Evolutionary conservation across 2,113 vertebrate species (phyloP).

Genomic region (Tachycineta bicolor): DNA sequence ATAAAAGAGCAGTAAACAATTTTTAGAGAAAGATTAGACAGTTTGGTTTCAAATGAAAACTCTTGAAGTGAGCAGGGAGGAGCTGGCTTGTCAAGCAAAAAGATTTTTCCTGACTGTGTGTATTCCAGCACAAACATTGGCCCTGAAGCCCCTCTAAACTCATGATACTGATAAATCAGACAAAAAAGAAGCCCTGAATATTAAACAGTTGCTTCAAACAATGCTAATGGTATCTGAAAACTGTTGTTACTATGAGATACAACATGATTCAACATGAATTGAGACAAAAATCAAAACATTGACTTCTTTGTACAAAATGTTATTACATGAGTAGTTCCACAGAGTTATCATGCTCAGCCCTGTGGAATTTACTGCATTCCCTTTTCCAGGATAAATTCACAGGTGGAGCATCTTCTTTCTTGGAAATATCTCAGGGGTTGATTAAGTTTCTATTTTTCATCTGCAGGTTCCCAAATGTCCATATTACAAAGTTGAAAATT

Average conservation of each 20-base stretch:
- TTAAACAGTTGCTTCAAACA: not conserved
- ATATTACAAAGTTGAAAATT: not conserved
- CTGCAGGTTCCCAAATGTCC: not conserved
- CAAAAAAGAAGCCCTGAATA: not conserved
- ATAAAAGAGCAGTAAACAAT: slow-evolving; percentile 15
- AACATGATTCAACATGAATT: not conserved
- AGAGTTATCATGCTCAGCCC: not conserved
- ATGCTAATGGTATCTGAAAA: not conserved
- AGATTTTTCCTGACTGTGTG: not conserved
- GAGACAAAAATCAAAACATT: not conserved
- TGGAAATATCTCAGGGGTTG: not conserved
- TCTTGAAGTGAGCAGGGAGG: not conserved
- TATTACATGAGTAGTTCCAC: not conserved
- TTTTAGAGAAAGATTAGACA: not conserved
- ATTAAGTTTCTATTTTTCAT: not conserved
- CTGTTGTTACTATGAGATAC: not conserved
- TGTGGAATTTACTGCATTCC: not conserved
- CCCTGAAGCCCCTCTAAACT: not conserved
- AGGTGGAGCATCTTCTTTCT: not conserved
- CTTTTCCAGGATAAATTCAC: not conserved
- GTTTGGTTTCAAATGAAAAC: not conserved
- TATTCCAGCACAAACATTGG: not conserved
- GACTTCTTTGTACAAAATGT: not conserved
- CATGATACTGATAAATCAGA: not conserved
- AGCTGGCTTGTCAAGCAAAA: not conserved